phyloP scores from a whole-genome alignment of 2,888 invertebrate species.

The Zaprionus bogoriensis region DNA sequence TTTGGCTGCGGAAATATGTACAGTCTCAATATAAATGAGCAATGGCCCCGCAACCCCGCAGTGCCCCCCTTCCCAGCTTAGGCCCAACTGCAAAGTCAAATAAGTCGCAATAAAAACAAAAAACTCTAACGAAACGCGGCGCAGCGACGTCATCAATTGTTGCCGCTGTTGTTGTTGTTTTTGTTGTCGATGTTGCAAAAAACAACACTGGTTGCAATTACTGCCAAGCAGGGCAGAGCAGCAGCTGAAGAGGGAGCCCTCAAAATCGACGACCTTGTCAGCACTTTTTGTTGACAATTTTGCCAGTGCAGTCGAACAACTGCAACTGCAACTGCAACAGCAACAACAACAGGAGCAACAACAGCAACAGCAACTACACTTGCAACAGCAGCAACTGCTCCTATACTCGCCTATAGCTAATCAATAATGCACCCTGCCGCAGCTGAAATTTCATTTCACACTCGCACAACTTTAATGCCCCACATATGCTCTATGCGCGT shows the following conservation, averaged over 20 bases:
- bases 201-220: slow-evolving; percentile 61
- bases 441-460: slow-evolving; percentile 48
- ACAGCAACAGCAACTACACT: not conserved
- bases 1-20: slow-evolving; percentile 53
- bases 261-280: slow-evolving; percentile 67
- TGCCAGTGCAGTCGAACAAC: slow-evolving; percentile 22
- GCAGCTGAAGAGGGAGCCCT: not conserved
- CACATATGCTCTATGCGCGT: too few species aligned
- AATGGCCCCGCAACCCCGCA: slow-evolving; percentile 61
- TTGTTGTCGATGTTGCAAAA: too few species aligned
- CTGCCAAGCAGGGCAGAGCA: slow-evolving; percentile 40
- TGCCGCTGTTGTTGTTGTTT: slow-evolving; percentile 29
- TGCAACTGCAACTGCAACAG: not conserved
- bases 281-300: slow-evolving; percentile 65
- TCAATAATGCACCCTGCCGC: slow-evolving; percentile 52
- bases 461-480: slow-evolving; percentile 24
- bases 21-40: slow-evolving; percentile 72
- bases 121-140: slow-evolving; percentile 14
- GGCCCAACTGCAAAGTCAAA: slow-evolving; percentile 49
- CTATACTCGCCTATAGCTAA: slow-evolving; percentile 39
- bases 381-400: slow-evolving; percentile 11
- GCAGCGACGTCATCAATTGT: slow-evolving; percentile 46
- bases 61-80: too few species aligned
- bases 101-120: slow-evolving; percentile 71
- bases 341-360: not conserved